Conservation (phyloP, 2,797 vertebrate species). For the Molossus molossus region DNA sequence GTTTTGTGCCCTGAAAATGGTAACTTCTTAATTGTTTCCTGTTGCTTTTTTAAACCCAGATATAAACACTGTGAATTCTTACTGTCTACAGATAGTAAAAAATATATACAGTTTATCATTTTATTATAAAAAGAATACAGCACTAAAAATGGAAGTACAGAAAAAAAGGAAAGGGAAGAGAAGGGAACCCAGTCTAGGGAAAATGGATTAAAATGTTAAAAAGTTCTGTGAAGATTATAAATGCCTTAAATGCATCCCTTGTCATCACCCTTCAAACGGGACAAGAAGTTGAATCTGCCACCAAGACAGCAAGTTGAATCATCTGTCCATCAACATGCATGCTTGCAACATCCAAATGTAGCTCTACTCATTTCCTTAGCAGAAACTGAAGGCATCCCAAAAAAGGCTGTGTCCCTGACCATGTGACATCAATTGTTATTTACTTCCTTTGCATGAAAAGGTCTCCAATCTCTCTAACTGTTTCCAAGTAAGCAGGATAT, state of each 20-base stretch:
- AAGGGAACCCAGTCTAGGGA: neutral
- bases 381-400: neutral
- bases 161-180: neutral
- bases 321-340: neutral
- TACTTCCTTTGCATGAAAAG: neutral
- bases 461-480: neutral
- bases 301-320: neutral
- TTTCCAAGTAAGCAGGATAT: neutral
- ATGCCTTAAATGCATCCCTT: neutral
- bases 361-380: neutral
- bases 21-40: constrained; percentile 38
- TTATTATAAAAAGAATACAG: neutral
- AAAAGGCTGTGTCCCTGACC: neutral
- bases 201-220: neutral
- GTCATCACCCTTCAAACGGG: neutral
- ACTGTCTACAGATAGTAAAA: neutral
- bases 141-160: neutral
- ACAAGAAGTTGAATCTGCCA: neutral
- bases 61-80: neutral
- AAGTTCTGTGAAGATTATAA: neutral
- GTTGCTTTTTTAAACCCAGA: constrained; percentile 46
- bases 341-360: neutral
- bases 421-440: too few species aligned
- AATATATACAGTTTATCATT: neutral
- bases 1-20: constrained; percentile 33